A percentile compares a stretch with the other conserved stretches of the same genome.
These are phyloP conservation scores for Euura lappo DNA, from an alignment of 1,140 invertebrate genomes.

Conservation along the genomic window DNA sequence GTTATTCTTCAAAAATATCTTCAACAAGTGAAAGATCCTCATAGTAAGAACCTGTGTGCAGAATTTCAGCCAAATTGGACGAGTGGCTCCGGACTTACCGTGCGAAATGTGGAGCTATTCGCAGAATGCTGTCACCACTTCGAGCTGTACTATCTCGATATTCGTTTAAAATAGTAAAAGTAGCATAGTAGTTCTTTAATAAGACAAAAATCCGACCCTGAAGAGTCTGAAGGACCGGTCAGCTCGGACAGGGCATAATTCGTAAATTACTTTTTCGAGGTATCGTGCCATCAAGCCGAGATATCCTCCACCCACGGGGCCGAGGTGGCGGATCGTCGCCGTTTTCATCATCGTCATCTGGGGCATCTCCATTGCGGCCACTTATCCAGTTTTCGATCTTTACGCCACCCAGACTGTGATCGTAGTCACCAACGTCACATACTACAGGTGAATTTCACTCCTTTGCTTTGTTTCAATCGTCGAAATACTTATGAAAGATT, in stretches of 20 bases:
- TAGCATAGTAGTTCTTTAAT: constrained; percentile 22
- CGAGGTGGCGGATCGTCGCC: constrained; percentile 31
- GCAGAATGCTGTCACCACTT: too few species aligned
- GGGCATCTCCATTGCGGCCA: constrained; percentile 30
- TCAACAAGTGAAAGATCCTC: too few species aligned
- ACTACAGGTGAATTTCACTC: constrained; percentile 33
- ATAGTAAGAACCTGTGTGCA: too few species aligned
- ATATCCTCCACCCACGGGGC: constrained; percentile 27
- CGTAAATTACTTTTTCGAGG: constrained; percentile 17
- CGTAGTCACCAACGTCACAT: constrained; percentile 33
- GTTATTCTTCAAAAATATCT: too few species aligned
- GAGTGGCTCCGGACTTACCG: too few species aligned
- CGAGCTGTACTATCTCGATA: too few species aligned
- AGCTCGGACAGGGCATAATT: not conserved
- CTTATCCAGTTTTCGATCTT: constrained; percentile 40
- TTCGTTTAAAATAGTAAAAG: not conserved
- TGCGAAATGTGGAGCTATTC: too few species aligned
- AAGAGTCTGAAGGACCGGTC: constrained; percentile 15
- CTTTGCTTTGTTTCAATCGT: constrained; percentile 21
- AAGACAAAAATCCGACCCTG: constrained; percentile 35
- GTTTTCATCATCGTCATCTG: constrained; percentile 34
- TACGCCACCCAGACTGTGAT: constrained; percentile 31
- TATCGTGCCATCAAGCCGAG: constrained; percentile 38
- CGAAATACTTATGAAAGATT: constrained; percentile 24
- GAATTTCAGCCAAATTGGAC: too few species aligned